These are phyloP conservation scores for Eulithis prunata DNA, from an alignment of 2,888 invertebrate genomes.

Conservation along the genomic window DNA sequence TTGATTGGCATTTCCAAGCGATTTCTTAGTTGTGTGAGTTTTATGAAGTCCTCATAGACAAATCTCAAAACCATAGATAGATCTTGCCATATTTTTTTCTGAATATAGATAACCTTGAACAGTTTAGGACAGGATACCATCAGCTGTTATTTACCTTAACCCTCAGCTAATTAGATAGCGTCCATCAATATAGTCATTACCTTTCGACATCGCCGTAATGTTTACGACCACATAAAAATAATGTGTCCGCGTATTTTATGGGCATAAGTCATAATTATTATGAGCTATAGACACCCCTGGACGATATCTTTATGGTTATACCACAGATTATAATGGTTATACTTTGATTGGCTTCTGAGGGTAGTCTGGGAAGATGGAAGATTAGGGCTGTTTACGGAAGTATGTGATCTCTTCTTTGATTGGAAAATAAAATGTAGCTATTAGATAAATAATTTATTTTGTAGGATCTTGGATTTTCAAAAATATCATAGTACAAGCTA, in stretches of 20 bases:
- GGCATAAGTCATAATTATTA: slow-evolving; percentile 67
- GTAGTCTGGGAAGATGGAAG: slow-evolving; percentile 20
- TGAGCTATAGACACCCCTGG: slow-evolving; percentile 47
- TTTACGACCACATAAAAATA: slow-evolving; percentile 65
- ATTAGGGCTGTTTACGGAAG: slow-evolving; percentile 16
- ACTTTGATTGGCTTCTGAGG: slow-evolving; percentile 50
- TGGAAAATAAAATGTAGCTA: background rate
- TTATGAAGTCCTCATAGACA: no score
- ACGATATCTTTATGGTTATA: slow-evolving; percentile 45
- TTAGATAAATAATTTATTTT: background rate
- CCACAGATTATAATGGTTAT: slow-evolving; percentile 40
- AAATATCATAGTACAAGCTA: no score
- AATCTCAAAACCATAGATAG: no score
- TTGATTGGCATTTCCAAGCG: no score
- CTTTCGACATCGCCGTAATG: slow-evolving; percentile 47
- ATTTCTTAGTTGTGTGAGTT: no score
- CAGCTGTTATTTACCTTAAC: slow-evolving; percentile 7
- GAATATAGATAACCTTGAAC: no score
- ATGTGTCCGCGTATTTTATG: slow-evolving; percentile 59
- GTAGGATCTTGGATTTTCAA: no score
- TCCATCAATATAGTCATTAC: slow-evolving; percentile 55
- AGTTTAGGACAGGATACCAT: no score
- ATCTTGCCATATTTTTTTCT: no score
- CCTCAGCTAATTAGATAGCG: slow-evolving; percentile 47
- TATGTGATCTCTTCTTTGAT: slow-evolving; percentile 11